Percentiles rank a stretch among this genome's conserved stretches.
Conservation (phyloP, 1,140 invertebrate genomes). For the Contarinia nasturtii region DNA sequence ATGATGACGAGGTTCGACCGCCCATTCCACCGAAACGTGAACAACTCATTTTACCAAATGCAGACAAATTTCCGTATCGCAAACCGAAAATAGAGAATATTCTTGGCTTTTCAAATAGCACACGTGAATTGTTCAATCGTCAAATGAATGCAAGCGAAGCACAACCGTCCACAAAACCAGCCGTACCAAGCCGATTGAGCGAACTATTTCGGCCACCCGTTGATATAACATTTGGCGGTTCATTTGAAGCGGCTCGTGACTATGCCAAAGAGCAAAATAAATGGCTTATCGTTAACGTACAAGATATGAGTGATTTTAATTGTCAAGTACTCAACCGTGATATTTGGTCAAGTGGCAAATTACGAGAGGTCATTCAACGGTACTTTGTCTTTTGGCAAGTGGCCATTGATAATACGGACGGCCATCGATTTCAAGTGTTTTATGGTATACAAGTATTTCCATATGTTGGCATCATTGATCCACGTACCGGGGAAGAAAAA, state of each 20-base stretch:
- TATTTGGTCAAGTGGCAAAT: slow-evolving; percentile 48
- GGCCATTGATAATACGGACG: slow-evolving; percentile 46
- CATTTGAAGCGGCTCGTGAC: slow-evolving; percentile 42
- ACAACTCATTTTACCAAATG: slow-evolving; percentile 19
- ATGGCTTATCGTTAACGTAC: slow-evolving; percentile 63
- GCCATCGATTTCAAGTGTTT: slow-evolving; percentile 46
- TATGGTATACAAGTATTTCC: slow-evolving; percentile 48
- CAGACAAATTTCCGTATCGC: slow-evolving; percentile 15
- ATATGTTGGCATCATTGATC: slow-evolving; percentile 55
- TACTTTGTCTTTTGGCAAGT: slow-evolving; percentile 71
- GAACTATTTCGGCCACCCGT: slow-evolving; percentile 57
- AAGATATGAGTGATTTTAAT: slow-evolving; percentile 53
- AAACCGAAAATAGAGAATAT: slow-evolving; percentile 9
- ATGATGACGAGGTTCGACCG: slow-evolving; percentile 17
- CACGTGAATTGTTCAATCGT: not conserved
- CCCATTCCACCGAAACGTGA: slow-evolving; percentile 20
- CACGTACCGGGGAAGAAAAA: slow-evolving; percentile 46
- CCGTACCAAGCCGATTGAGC: slow-evolving; percentile 32
- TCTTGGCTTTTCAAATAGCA: too few species aligned
- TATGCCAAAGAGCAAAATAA: slow-evolving; percentile 36
- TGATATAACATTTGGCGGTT: slow-evolving; percentile 47
- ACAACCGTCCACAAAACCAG: not conserved
- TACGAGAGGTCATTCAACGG: slow-evolving; percentile 43
- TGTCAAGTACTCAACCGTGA: slow-evolving; percentile 59
- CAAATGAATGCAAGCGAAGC: not conserved